Percentiles rank a stretch among this genome's conserved stretches.
phyloP scores from a whole-genome alignment of 2,113 vertebrate genomes.

The Morphnarchus princeps region DNA sequence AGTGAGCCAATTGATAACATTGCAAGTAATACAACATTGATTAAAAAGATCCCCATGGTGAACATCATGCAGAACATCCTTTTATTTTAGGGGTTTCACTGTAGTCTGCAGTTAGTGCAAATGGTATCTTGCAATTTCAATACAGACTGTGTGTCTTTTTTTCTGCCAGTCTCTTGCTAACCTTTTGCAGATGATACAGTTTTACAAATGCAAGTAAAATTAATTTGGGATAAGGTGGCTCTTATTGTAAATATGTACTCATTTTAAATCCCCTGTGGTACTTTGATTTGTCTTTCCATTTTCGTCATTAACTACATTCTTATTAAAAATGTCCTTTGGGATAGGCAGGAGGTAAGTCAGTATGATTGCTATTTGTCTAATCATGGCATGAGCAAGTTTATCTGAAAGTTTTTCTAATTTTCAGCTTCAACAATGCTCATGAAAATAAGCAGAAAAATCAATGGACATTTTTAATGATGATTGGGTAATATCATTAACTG shows the following conservation, averaged over 20 bases:
- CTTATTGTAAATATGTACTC: slow-evolving; percentile 93
- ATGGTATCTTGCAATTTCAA: background rate
- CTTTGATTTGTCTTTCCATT: slow-evolving; percentile 88
- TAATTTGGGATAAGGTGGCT: slow-evolving; percentile 75
- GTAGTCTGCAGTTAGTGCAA: slow-evolving; percentile 52
- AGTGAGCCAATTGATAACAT: background rate
- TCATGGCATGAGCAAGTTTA: slow-evolving; percentile 52
- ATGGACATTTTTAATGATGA: slow-evolving; percentile 72
- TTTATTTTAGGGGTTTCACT: slow-evolving; percentile 7
- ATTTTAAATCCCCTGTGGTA: slow-evolving; percentile 86
- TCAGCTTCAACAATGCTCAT: slow-evolving; percentile 54
- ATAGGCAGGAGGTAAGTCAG: slow-evolving; percentile 66
- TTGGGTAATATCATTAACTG: slow-evolving; percentile 61
- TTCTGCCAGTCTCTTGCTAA: slow-evolving; percentile 58
- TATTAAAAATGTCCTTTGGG: slow-evolving; percentile 75
- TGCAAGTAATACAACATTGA: background rate
- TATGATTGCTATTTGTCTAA: slow-evolving; percentile 68
- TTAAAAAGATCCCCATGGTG: background rate
- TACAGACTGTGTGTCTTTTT: slow-evolving; percentile 43
- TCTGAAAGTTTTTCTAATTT: slow-evolving; percentile 70
- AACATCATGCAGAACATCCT: slow-evolving; percentile 9
- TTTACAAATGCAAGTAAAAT: slow-evolving; percentile 72
- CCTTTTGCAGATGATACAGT: slow-evolving; percentile 54
- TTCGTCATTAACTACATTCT: slow-evolving; percentile 88
- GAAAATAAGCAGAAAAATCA: slow-evolving; percentile 55